These are phyloP conservation scores for Diadegma fenestrale DNA, from an alignment of 2,888 invertebrate genomes.

Conservation along the genomic window DNA sequence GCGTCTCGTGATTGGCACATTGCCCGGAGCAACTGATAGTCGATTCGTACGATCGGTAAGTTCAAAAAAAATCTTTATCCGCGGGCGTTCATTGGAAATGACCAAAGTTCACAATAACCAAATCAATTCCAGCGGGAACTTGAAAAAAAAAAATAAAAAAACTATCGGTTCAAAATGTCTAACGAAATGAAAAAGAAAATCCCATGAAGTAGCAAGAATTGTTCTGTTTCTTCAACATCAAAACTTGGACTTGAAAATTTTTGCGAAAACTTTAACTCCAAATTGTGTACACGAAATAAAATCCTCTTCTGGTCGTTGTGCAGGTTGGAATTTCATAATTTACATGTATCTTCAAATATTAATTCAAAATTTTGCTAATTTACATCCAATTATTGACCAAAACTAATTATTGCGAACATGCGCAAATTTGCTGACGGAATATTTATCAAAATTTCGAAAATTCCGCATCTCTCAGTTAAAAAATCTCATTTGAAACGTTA, in stretches of 20 bases:
- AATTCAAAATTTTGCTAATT: no score
- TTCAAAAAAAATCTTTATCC: constrained; percentile 9
- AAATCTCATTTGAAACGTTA: background rate
- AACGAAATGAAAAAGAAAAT: no score
- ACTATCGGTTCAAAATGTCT: background rate
- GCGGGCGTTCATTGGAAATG: background rate
- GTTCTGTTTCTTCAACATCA: no score
- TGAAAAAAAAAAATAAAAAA: background rate
- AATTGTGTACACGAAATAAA: no score
- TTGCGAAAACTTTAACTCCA: no score
- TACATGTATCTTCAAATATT: no score
- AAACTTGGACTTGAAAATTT: background rate
- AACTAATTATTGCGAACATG: background rate
- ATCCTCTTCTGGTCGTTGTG: no score
- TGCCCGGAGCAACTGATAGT: constrained; percentile 96
- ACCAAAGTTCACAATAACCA: no score
- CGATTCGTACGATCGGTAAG: constrained; percentile 90
- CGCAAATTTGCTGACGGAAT: background rate
- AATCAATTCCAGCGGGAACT: background rate
- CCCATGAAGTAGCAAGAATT: no score
- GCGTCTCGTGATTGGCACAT: constrained; percentile 87
- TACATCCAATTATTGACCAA: no score
- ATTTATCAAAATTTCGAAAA: background rate
- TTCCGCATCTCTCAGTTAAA: background rate
- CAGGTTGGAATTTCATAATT: background rate